phyloP scores from a whole-genome alignment of 2,888 invertebrate species.

The Pandemis cinnamomeana region DNA sequence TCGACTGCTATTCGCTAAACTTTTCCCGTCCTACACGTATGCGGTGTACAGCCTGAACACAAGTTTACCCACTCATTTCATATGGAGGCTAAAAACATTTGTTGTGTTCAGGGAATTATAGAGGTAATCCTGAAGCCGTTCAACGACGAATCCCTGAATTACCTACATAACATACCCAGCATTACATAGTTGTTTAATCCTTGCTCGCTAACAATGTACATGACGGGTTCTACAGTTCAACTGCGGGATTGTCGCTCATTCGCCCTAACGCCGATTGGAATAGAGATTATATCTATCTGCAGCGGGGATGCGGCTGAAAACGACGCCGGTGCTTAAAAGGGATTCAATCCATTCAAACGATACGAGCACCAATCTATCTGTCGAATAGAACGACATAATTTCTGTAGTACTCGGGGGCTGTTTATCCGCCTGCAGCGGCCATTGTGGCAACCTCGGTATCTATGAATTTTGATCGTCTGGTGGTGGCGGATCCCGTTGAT shows the following conservation, averaged over 20 bases:
- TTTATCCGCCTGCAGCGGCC: constrained; percentile 54
- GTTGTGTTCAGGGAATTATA: constrained; percentile 78
- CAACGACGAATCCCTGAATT: constrained; percentile 80
- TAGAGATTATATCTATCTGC: constrained; percentile 68
- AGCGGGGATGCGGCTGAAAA: constrained; percentile 60
- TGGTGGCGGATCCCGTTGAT: constrained; percentile 17
- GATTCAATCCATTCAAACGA: constrained; percentile 71
- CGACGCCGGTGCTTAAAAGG: constrained; percentile 70
- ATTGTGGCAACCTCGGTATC: constrained; percentile 46
- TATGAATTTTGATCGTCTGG: constrained; percentile 46
- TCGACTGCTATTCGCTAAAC: constrained; percentile 52
- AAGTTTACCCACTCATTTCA: constrained; percentile 48
- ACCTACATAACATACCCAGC: constrained; percentile 79
- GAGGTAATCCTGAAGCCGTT: constrained; percentile 83
- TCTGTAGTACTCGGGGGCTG: constrained; percentile 57
- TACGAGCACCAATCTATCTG: constrained; percentile 67
- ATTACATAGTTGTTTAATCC: constrained; percentile 77
- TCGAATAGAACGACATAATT: constrained; percentile 65
- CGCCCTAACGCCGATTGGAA: constrained; percentile 66
- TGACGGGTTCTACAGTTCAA: constrained; percentile 54
- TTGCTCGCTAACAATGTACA: constrained; percentile 69
- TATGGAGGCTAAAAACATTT: constrained; percentile 76
- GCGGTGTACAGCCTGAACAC: constrained; percentile 49
- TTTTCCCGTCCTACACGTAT: constrained; percentile 52
- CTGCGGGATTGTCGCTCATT: constrained; percentile 56